These are phyloP conservation scores for Hypsibius dujardini DNA, from an alignment of 1,140 invertebrate species.

Conservation along the genomic window DNA sequence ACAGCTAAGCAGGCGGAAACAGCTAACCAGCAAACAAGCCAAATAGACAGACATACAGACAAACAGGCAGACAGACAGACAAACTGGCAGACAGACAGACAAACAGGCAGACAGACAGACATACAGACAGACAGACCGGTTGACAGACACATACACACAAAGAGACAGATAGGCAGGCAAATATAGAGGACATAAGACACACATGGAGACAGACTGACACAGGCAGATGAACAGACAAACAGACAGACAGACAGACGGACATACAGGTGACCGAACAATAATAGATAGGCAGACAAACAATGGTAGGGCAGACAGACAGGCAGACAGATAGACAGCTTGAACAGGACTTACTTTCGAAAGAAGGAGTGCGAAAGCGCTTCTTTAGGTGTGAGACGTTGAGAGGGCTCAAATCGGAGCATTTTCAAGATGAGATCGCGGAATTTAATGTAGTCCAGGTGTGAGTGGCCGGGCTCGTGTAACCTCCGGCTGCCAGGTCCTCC, in stretches of 20 bases:
- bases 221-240: too few species aligned
- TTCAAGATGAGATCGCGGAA: slow-evolving; percentile 90
- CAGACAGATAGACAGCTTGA: background rate
- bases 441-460: slow-evolving; percentile 88
- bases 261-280: too few species aligned
- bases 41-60: background rate
- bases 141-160: background rate
- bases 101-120: background rate
- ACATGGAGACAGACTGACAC: too few species aligned
- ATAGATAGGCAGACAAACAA: too few species aligned
- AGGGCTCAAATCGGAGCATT: slow-evolving; percentile 96
- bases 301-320: background rate
- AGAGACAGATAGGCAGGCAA: too few species aligned
- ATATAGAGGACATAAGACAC: too few species aligned
- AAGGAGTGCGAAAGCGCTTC: slow-evolving; percentile 94
- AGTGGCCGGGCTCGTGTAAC: slow-evolving; percentile 80
- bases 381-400: slow-evolving; percentile 85
- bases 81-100: background rate
- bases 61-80: background rate
- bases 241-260: too few species aligned
- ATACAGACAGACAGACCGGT: background rate
- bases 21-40: background rate
- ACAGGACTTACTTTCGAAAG: slow-evolving; percentile 44
- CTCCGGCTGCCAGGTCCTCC: slow-evolving; percentile 80
- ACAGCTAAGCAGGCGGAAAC: background rate